Evolutionary conservation across 2,888 invertebrate genomes (phyloP), one percentile per base, ranked within the genome.

Genomic region (Drosophila dives): DNA sequence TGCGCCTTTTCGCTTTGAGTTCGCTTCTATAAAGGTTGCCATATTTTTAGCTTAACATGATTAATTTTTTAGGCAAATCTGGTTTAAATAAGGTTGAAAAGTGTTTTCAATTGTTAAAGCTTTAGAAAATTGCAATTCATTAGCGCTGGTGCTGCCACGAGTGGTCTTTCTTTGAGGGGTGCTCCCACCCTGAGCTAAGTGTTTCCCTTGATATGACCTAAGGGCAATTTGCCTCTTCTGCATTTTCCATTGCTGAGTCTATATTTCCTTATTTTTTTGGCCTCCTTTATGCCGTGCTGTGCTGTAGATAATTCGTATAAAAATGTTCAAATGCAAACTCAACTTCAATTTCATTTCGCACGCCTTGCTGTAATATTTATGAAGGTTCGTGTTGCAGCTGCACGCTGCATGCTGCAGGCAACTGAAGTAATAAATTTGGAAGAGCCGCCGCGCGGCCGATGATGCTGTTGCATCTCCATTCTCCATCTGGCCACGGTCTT

Each of bases 361-460:
- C 56, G 86, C 64, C 61, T 40, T 48, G 50, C 48, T 85, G 60
- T 62, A 84, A 84, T 77, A 87, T 89, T 84, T 81, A 85, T 89
- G 75, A 66, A 70, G 59, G 60, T 66, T 60, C 65, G 54, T 53
- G 80, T 40, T 75, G 51, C 63, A 62, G 51, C 26, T 45, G 63
- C 64, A 45, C 67, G 71, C 34, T 74, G 80, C 82, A 77, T 63
- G 75, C 61, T 72, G 64, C 58, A 23, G 15, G 15, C 61, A 51
- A 54, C 32, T 50, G 45, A 69, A 80, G 81, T 81, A 71, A 88
- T 84, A 89, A 86, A 84, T 84, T 83, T 71, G 32, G 48, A 38
- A 64, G 36, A 79, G 69, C 56, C 64, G 62, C 50, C 64, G 51
- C 59, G 67, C 40, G 59, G 64, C 64, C 45, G 50, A 50, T 61